Conservation (phyloP, 2,888 invertebrate species). For the Aethes cnicana region DNA sequence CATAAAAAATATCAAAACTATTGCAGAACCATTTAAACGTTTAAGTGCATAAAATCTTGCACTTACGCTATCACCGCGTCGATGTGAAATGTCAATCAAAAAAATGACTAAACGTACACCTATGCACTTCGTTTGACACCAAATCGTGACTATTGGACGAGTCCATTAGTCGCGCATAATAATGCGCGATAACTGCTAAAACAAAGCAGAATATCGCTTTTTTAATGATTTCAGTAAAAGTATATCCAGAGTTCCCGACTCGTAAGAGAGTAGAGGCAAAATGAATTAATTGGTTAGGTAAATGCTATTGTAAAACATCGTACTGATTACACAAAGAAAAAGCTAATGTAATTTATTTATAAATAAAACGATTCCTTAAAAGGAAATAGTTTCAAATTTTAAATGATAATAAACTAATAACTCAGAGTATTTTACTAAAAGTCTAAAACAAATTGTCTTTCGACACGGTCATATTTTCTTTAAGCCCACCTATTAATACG, state of each 20-base stretch:
- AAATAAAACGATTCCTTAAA: too few species aligned
- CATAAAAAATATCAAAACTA: too few species aligned
- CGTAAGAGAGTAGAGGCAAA: too few species aligned
- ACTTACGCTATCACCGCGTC: not conserved
- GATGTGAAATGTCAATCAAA: slow-evolving; percentile 14
- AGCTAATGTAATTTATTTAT: too few species aligned
- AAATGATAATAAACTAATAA: slow-evolving; percentile 3
- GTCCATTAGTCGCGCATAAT: slow-evolving; percentile 55
- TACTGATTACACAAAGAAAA: too few species aligned
- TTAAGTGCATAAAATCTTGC: not conserved
- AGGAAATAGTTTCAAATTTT: too few species aligned
- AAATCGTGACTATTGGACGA: slow-evolving; percentile 55
- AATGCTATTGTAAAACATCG: too few species aligned
- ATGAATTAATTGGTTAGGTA: too few species aligned
- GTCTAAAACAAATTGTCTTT: slow-evolving; percentile 23
- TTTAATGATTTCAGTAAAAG: not conserved
- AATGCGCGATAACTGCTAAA: slow-evolving; percentile 36
- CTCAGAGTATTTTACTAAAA: slow-evolving; percentile 14
- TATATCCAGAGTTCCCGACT: too few species aligned
- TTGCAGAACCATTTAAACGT: too few species aligned
- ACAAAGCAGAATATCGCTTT: slow-evolving; percentile 18
- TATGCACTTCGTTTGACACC: slow-evolving; percentile 2
- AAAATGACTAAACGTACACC: slow-evolving; percentile 6
- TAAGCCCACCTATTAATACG: slow-evolving; percentile 26
- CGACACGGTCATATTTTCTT: slow-evolving; percentile 14